These are phyloP conservation scores for Triplophysa rosa DNA, from an alignment of 2,113 vertebrate genomes.

Conservation along the genomic window DNA sequence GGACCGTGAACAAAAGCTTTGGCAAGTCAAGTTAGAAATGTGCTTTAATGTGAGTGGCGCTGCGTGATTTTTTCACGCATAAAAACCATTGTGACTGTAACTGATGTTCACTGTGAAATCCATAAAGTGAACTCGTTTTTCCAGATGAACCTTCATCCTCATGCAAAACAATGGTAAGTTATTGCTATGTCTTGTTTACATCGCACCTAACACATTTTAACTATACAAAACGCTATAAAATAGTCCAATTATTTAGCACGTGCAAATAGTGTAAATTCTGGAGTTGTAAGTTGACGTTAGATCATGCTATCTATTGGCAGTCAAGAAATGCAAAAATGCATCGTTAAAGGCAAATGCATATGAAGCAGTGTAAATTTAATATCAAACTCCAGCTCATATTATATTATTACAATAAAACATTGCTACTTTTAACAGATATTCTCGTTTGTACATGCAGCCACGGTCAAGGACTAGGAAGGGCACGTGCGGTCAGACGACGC, in stretches of 20 bases:
- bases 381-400: neutral
- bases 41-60: neutral
- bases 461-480: constrained; percentile 38
- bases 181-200: neutral
- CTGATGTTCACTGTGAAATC: neutral
- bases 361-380: neutral
- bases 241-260: neutral
- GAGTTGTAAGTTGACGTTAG: neutral
- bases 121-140: neutral
- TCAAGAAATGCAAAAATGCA: neutral
- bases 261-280: neutral
- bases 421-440: neutral
- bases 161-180: constrained; percentile 40
- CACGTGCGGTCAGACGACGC: neutral
- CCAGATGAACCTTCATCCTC: neutral
- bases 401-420: too few relatives aligned
- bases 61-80: neutral
- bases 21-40: constrained; percentile 4
- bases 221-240: neutral
- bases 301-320: neutral
- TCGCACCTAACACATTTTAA: neutral
- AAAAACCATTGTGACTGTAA: constrained; percentile 3
- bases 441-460: neutral
- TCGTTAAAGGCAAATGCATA: neutral
- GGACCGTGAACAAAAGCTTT: constrained; percentile 39